These are phyloP conservation scores for Zaprionus kolodkinae DNA, from an alignment of 1,140 invertebrate genomes.

Conservation along the genomic window DNA sequence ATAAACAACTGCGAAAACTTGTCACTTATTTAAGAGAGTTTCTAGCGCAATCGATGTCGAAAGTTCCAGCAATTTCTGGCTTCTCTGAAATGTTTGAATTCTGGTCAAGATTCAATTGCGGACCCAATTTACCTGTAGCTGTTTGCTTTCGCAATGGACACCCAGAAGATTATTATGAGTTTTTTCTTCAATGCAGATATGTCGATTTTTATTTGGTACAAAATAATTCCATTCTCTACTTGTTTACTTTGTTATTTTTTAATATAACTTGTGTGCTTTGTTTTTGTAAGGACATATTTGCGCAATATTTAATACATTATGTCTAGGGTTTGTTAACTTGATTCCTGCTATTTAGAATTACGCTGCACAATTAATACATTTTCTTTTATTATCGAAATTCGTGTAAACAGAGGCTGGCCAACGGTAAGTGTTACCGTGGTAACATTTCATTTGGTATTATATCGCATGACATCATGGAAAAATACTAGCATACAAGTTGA, in stretches of 20 bases:
- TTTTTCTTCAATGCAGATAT: constrained; percentile 1
- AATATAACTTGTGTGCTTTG: constrained; percentile 30
- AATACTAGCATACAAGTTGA: constrained; percentile 12
- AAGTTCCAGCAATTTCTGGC: constrained; percentile 46
- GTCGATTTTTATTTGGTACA: constrained; percentile 20
- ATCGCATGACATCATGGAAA: constrained; percentile 40
- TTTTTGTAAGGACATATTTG: constrained; percentile 28
- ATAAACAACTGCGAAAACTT: constrained; percentile 29
- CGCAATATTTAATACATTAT: constrained; percentile 13
- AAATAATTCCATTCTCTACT: constrained; percentile 8
- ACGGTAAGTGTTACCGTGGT: constrained; percentile 25
- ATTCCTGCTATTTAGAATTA: constrained; percentile 9
- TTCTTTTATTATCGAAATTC: constrained; percentile 33
- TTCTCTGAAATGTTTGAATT: constrained; percentile 22
- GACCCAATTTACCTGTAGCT: constrained; percentile 42
- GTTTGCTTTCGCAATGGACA: not conserved
- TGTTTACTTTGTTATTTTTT: constrained; percentile 31
- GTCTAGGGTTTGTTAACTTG: not conserved
- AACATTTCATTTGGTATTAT: constrained; percentile 17
- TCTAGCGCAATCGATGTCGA: constrained; percentile 28
- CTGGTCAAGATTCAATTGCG: constrained; percentile 5
- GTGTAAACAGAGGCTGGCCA: constrained; percentile 39
- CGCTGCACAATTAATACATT: constrained; percentile 24
- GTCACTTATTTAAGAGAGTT: constrained; percentile 9
- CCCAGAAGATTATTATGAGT: not conserved